Evolutionary conservation across 2,113 vertebrate genomes (phyloP), one percentile per base, ranked within the genome.

Genomic region (Tringa solitaria): DNA sequence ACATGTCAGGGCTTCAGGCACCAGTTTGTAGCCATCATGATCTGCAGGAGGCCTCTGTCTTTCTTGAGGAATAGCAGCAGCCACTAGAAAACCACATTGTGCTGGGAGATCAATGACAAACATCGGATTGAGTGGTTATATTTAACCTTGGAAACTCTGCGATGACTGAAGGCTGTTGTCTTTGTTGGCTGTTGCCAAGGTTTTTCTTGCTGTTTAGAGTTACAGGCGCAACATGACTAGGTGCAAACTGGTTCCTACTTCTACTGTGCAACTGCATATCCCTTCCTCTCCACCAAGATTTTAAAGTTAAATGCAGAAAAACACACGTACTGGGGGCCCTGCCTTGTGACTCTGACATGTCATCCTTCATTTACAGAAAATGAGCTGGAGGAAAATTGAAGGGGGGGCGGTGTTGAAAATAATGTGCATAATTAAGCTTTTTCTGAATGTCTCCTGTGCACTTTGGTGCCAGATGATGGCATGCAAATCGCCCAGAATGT

Each of bases 111-210:
- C 86, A 68, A 28, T 4, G 11, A 37, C 3, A 6, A 80, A 22
- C 68, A 64, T 43, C 4, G 4, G 45, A 57, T 10, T 30, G n/a
- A 87, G 65, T 8, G 5, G 19, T 77, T 90, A 19, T 48, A 91
- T 93, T 97, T 96, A 87, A 90, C 84, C 35, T 76, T 75, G 83
- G 56, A 84, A 95, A 89, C n/a, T 48, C 85, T 61, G 59, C 13
- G 19, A 43, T 51, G 63, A 77, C 84, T 92, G 60, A 74, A 85
- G 87, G 88, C 68, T 73, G 50, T 87, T 94, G 69, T 81, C 81
- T 91, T 84, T 24, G 4, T 30, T 80, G 87, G 88, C 79, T 69
- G 65, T 93, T 95, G 77, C 89, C 73, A 87, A 90, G 48, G 28
- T 28, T 94, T 90, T 93, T 69, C 43, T 68, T 39, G 22, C 33